phyloP scores from a whole-genome alignment of 2,888 invertebrate species.

The Chelonus formosanus region DNA sequence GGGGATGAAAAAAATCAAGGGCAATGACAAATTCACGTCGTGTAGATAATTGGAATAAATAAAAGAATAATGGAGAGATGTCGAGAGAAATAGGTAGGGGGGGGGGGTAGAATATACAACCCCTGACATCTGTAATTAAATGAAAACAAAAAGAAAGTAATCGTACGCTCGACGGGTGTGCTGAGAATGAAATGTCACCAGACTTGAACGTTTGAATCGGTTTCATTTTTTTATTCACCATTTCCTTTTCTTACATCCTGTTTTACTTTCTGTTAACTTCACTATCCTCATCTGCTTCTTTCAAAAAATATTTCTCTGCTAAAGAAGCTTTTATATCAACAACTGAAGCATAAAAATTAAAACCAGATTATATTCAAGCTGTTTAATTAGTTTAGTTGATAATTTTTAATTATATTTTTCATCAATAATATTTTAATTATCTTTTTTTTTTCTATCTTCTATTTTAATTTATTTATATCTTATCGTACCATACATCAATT shows the following conservation, averaged over 20 bases:
- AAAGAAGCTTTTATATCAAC: too few species aligned
- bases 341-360: too few species aligned
- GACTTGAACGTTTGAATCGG: conserved; percentile 55
- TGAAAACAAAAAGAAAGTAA: conserved; percentile 65
- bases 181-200: conserved; percentile 62
- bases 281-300: conserved; percentile 20
- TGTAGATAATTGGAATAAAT: conserved; percentile 64
- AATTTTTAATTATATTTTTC: neutral
- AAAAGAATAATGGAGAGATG: conserved; percentile 62
- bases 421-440: neutral
- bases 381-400: too few species aligned
- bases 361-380: too few species aligned
- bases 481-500: too few species aligned
- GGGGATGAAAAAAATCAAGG: conserved; percentile 55
- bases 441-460: neutral
- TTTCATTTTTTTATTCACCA: conserved; percentile 30
- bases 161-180: conserved; percentile 59
- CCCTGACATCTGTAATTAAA: conserved; percentile 66
- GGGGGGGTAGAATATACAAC: conserved; percentile 52
- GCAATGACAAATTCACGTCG: conserved; percentile 64
- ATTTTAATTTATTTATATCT: neutral
- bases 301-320: conserved; percentile 27
- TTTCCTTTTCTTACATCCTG: conserved; percentile 27
- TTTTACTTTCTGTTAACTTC: conserved; percentile 28
- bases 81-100: conserved; percentile 43